These are phyloP conservation scores for Cyphomyrus plagiostoma DNA, from an alignment of 2,113 vertebrate species.

Conservation along the genomic window DNA sequence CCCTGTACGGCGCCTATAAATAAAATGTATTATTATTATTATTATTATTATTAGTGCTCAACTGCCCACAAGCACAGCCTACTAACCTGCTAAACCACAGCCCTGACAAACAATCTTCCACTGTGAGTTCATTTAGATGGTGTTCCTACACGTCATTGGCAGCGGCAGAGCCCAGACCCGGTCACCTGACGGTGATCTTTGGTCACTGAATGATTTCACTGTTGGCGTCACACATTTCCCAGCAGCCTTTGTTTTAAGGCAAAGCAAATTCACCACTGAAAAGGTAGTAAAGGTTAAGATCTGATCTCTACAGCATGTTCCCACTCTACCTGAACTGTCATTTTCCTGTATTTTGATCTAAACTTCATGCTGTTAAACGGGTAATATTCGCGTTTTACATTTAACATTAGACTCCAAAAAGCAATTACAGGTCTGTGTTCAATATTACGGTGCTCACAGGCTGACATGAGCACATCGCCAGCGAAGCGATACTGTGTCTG, in stretches of 20 bases:
- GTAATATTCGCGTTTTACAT: background rate
- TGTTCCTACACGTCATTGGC: conserved; percentile 47
- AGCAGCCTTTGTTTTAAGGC: background rate
- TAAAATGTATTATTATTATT: too few species aligned
- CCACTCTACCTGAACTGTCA: background rate
- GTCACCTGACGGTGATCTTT: background rate
- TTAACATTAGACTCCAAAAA: background rate
- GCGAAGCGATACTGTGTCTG: background rate
- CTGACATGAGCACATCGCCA: background rate
- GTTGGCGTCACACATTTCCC: background rate
- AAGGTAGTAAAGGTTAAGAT: background rate
- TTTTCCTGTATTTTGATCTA: background rate
- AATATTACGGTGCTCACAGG: background rate
- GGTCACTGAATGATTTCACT: background rate
- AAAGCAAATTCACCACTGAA: background rate
- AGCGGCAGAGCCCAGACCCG: background rate
- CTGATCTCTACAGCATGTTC: background rate
- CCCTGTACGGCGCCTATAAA: too few species aligned
- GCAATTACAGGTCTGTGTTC: background rate
- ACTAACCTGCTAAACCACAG: background rate
- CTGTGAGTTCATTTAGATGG: background rate
- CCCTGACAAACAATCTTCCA: background rate
- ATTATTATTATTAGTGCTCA: too few species aligned
- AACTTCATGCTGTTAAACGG: background rate
- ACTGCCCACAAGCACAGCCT: background rate